Base-by-base conservation (phyloP, 2,113 vertebrate genomes). In the Esox niger region DNA sequence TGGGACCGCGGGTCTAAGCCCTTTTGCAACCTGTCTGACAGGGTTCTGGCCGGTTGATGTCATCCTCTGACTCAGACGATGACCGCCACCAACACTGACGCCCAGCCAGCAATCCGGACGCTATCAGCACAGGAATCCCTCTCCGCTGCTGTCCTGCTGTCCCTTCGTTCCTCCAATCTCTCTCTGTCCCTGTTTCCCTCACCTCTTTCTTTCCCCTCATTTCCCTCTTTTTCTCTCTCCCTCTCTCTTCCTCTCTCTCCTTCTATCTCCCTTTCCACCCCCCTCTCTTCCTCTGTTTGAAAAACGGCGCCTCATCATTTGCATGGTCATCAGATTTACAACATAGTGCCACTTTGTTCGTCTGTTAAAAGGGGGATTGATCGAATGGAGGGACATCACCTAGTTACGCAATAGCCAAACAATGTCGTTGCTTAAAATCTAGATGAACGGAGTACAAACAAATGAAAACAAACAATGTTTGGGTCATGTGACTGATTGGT, bases 11-110 rank as follows among this genome's bases (percentile, higher is more conserved):
- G 84, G 82, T 83, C 89, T 90, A 90, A 93, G 91, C 86, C 86
- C 72, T 88, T 81, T 84, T 82, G 77, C 84, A 90, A 89, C 90
- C 88, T 89, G 86, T 90, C 90, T 92, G 90, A 64, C 62, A 81
- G 90, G 84, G 66, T 63, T 81, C 78, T 66, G 54, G 58, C 78
- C 60, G 77, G 79, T 80, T 93, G 93, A 94, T 92, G 91, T 93
- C 91, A 92, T 83, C 83, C 87, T 92, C 88, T 92, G 90, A 92
- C 86, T 92, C 90, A 90, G 86, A 83, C 88, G 78, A 82, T 65
- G 86, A 87, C 84, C 81, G 71, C 75, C n/a, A n/a, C 8, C 81
- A 75, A 82, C 66, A 79, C 86, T 88, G 83, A 89, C 91, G 89
- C 74, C 85, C 91, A 90, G 73, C 84, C 83, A 68, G 79, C 80